Evolutionary conservation across 2,888 invertebrate genomes (phyloP).

Genomic region (Cephus pygmeus): DNA sequence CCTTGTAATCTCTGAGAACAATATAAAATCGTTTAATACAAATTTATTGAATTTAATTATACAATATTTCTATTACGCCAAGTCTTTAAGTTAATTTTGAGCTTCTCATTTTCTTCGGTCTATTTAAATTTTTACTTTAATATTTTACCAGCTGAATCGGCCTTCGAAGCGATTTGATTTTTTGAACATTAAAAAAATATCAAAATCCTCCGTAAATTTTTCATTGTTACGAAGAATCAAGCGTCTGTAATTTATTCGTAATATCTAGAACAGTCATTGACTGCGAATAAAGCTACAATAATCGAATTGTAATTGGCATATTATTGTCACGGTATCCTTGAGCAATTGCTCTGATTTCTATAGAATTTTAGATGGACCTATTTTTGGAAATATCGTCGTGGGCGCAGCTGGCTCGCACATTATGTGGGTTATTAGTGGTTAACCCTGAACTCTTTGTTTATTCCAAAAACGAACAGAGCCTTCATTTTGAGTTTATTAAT

Average conservation of each 20-base stretch:
- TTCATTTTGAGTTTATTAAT: background rate
- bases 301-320: background rate
- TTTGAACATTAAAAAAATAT: no score
- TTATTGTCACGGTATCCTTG: background rate
- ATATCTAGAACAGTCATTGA: background rate
- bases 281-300: background rate
- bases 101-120: no score
- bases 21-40: background rate
- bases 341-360: background rate
- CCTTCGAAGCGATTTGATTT: no score
- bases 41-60: background rate
- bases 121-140: no score
- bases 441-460: background rate
- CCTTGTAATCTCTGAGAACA: slow-evolving; percentile 82
- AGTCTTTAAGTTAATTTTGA: background rate
- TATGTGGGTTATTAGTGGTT: background rate
- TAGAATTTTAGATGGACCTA: background rate
- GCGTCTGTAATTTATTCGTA: background rate
- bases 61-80: background rate
- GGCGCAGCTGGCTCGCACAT: slow-evolving; percentile 1
- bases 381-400: slow-evolving; percentile 4
- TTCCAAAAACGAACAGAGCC: background rate
- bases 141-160: no score
- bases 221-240: background rate
- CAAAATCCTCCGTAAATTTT: no score